Percentiles rank a stretch among this genome's conserved stretches.
Conservation (phyloP, 2,888 invertebrate species). For the Sphaerophoria rueppellii region DNA sequence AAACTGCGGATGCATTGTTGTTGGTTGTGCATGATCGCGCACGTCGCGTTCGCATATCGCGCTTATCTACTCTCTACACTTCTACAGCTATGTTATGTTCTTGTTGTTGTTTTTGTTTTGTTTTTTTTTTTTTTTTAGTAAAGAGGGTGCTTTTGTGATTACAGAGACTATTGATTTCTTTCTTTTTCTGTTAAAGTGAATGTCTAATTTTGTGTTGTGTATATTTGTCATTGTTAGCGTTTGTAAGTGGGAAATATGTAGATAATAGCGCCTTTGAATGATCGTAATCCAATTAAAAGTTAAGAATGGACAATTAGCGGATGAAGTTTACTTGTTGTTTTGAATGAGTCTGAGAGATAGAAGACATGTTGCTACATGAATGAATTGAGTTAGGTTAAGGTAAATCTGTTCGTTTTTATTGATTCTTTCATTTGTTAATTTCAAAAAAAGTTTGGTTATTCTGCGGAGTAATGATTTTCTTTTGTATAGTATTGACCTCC, state of each 20-base stretch:
- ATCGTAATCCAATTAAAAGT: slow-evolving; percentile 40
- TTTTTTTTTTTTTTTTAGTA: slow-evolving; percentile 11
- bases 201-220: slow-evolving; percentile 23
- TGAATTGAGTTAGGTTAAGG: no score
- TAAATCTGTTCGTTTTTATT: no score
- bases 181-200: slow-evolving; percentile 9
- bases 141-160: slow-evolving; percentile 40
- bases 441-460: no score
- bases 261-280: slow-evolving; percentile 39
- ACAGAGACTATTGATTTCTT: slow-evolving; percentile 34
- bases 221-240: slow-evolving; percentile 32
- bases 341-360: not conserved
- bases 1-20: slow-evolving; percentile 41
- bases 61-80: no score
- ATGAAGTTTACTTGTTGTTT: slow-evolving; percentile 5
- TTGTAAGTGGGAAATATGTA: slow-evolving; percentile 30
- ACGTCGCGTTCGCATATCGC: slow-evolving; percentile 41
- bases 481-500: no score
- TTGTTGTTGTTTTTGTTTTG: not conserved
- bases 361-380: not conserved
- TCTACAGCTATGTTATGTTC: slow-evolving; percentile 11
- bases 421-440: no score
- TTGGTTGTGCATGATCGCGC: slow-evolving; percentile 62
- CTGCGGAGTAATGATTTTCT: no score
- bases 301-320: slow-evolving; percentile 29